Conservation (phyloP, 1,140 invertebrate species). For the Pogonognathellus flavescens region DNA sequence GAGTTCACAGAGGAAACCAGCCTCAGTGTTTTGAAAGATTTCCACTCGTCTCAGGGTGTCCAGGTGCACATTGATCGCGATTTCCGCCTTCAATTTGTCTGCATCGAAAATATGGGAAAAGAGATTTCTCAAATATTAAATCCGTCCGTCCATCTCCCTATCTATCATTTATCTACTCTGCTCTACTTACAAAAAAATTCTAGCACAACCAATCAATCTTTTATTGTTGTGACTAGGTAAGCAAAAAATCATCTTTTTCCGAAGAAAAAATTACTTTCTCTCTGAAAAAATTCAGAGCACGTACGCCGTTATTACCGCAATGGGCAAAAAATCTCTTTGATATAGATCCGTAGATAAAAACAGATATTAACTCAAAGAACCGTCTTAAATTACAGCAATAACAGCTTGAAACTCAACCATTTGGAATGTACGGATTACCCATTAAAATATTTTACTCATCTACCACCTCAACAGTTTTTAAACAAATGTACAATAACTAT, state of each 20-base stretch:
- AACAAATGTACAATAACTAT: background rate
- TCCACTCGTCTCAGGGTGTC: slow-evolving; percentile 98
- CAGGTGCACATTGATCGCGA: slow-evolving; percentile 98
- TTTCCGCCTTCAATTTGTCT: slow-evolving; percentile 98
- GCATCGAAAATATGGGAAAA: slow-evolving; percentile 67
- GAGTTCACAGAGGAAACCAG: slow-evolving; percentile 97
- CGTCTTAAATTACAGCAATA: too few species aligned
- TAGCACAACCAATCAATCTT: slow-evolving; percentile 13
- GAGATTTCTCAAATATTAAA: slow-evolving; percentile 45
- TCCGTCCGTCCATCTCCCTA: slow-evolving; percentile 3
- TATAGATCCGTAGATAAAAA: too few species aligned
- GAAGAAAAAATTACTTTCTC: slow-evolving; percentile 1
- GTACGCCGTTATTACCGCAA: too few species aligned
- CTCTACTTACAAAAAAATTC: slow-evolving; percentile 26
- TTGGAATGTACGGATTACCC: too few species aligned
- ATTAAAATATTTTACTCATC: background rate
- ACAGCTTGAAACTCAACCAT: too few species aligned
- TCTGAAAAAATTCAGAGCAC: background rate
- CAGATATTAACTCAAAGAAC: too few species aligned
- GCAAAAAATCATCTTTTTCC: slow-evolving; percentile 30
- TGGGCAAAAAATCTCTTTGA: too few species aligned
- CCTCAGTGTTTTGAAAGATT: slow-evolving; percentile 99
- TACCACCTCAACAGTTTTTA: background rate
- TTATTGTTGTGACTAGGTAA: slow-evolving; percentile 18
- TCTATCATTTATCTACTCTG: slow-evolving; percentile 23